Percentiles rank a stretch among this genome's conserved stretches.
Evolutionary conservation across 2,888 invertebrate species (phyloP).

Genomic region (Phaonia tiefii): DNA sequence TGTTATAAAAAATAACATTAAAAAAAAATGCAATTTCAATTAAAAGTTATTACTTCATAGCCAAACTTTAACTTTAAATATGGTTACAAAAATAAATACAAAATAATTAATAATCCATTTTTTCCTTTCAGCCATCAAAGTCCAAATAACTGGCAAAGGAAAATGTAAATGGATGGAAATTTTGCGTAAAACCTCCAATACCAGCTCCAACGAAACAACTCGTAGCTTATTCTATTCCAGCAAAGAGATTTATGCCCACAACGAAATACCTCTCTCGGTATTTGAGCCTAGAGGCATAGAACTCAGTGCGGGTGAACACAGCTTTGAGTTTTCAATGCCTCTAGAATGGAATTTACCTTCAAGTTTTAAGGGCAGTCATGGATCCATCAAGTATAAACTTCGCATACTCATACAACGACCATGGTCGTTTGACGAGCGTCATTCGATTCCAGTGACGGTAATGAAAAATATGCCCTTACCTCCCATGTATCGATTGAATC

Average conservation of each 20-base stretch:
- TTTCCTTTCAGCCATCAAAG: conserved; percentile 75
- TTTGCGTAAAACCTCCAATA: conserved; percentile 75
- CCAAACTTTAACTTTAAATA: too few species aligned
- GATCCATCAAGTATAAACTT: conserved; percentile 80
- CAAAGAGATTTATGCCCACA: conserved; percentile 78
- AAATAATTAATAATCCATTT: too few species aligned
- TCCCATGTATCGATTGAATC: conserved; percentile 70
- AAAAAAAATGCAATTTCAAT: too few species aligned
- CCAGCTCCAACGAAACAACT: conserved; percentile 75
- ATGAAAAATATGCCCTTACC: conserved; percentile 76
- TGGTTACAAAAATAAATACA: too few species aligned
- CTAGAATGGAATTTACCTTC: conserved; percentile 77
- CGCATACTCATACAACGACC: conserved; percentile 79
- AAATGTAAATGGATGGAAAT: conserved; percentile 80
- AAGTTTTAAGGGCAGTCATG: conserved; percentile 77
- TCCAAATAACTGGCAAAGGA: conserved; percentile 79
- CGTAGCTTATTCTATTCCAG: conserved; percentile 78
- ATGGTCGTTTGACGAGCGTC: conserved; percentile 79
- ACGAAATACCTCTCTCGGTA: conserved; percentile 75
- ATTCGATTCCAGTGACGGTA: conserved; percentile 77
- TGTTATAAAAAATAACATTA: too few species aligned
- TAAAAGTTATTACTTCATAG: too few species aligned
- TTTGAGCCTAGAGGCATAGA: conserved; percentile 79
- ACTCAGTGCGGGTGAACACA: conserved; percentile 76
- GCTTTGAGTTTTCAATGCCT: conserved; percentile 76